Evolutionary conservation across 1,140 invertebrate species (phyloP).

Genomic region (Diuraphis noxia): DNA sequence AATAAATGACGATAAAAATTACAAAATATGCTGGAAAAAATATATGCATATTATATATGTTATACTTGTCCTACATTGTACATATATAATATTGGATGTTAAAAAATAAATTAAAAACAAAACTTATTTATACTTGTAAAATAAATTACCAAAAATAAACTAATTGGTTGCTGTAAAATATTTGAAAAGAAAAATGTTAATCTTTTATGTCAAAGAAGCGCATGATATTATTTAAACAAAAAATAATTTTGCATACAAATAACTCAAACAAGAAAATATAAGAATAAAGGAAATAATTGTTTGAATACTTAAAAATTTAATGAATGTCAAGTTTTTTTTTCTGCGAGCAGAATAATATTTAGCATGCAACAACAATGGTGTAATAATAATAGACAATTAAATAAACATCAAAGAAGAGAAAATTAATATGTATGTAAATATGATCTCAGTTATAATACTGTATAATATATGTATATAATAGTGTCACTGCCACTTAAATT

Average conservation of each 20-base stretch:
- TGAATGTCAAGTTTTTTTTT: neutral
- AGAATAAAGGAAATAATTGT: slow-evolving; percentile 9
- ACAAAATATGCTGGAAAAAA: neutral
- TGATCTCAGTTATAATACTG: neutral
- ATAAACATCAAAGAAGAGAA: slow-evolving; percentile 23
- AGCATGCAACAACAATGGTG: neutral
- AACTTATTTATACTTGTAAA: neutral
- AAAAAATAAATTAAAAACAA: neutral
- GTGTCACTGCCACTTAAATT: neutral
- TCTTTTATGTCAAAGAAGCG: neutral
- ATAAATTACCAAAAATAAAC: neutral
- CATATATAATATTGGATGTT: neutral
- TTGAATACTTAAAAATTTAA: slow-evolving; percentile 29
- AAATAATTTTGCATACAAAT: neutral
- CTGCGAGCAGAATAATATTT: neutral
- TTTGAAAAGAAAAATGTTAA: neutral
- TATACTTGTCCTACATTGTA: neutral
- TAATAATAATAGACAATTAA: slow-evolving; percentile 21
- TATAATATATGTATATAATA: neutral
- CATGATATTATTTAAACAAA: neutral
- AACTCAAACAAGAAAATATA: neutral
- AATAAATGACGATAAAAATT: neutral
- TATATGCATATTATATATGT: too few relatives aligned
- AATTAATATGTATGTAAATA: slow-evolving; percentile 5
- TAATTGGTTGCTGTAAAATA: neutral